Evolutionary conservation across 2,888 invertebrate genomes (phyloP).

Genomic region (Drosophila siamana): DNA sequence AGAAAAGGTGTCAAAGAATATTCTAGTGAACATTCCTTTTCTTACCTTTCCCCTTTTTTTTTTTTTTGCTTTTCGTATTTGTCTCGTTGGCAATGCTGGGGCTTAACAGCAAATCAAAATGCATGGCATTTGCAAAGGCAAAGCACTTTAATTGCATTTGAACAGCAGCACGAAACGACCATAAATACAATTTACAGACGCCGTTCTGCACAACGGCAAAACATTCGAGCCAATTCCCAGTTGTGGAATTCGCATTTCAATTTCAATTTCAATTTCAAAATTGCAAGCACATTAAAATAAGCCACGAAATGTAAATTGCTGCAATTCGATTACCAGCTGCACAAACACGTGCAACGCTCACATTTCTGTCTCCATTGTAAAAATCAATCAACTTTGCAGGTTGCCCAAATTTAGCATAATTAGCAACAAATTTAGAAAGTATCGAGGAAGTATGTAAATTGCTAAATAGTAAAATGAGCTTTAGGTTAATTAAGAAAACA

Average conservation of each 20-base stretch:
- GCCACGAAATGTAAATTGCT: too few relatives aligned
- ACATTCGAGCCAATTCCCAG: not conserved
- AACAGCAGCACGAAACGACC: slow-evolving; percentile 19
- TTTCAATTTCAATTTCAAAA: not conserved
- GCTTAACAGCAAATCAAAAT: slow-evolving; percentile 35
- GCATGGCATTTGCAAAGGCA: slow-evolving; percentile 1
- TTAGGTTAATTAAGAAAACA: too few relatives aligned
- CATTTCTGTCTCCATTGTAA: too few relatives aligned
- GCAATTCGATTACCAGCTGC: too few relatives aligned
- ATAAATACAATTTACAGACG: slow-evolving; percentile 23
- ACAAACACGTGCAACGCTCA: too few relatives aligned
- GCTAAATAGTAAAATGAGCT: too few relatives aligned
- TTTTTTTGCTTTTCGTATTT: slow-evolving; percentile 19
- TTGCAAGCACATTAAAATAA: too few relatives aligned
- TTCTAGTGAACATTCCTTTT: not conserved
- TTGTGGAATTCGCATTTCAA: not conserved
- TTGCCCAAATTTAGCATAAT: too few relatives aligned
- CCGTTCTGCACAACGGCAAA: slow-evolving; percentile 4
- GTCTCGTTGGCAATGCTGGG: slow-evolving; percentile 3
- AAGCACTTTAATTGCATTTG: slow-evolving; percentile 45
- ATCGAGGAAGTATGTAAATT: too few relatives aligned
- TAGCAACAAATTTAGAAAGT: too few relatives aligned
- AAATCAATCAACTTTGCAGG: too few relatives aligned
- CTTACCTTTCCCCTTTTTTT: not conserved
- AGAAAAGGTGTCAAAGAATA: slow-evolving; percentile 45